Evolutionary conservation across 2,888 invertebrate genomes (phyloP).

Genomic region (Parthenolecanium corni): DNA sequence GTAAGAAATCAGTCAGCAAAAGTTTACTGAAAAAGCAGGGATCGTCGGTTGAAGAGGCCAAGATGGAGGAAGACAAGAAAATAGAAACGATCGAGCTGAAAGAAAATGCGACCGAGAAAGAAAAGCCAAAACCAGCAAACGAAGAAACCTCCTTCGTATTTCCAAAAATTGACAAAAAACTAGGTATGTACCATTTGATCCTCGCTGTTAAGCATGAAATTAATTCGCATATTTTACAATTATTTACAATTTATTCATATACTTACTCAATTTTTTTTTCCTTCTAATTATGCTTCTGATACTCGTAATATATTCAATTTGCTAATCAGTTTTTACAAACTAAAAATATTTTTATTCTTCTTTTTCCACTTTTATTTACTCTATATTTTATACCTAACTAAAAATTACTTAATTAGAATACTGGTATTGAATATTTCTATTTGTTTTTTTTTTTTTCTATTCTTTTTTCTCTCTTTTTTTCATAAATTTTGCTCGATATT

Average conservation of each 20-base stretch:
- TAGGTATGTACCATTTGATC: slow-evolving; percentile 8
- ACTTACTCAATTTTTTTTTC: neutral
- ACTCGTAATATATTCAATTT: neutral
- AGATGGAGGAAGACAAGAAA: slow-evolving; percentile 1
- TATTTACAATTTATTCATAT: neutral
- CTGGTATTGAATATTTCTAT: too few relatives aligned
- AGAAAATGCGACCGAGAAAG: neutral
- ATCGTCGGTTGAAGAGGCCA: slow-evolving; percentile 7
- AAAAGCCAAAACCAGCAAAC: neutral
- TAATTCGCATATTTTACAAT: neutral
- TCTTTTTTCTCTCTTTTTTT: too few relatives aligned
- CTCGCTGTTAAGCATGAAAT: neutral
- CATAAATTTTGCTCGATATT: too few relatives aligned
- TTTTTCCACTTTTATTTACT: too few relatives aligned
- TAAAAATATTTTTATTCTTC: too few relatives aligned
- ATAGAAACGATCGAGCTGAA: slow-evolving; percentile 20
- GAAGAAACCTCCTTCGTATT: slow-evolving; percentile 18
- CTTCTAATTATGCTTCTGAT: neutral
- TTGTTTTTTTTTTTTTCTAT: too few relatives aligned
- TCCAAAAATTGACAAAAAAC: slow-evolving; percentile 5
- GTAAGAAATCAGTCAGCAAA: slow-evolving; percentile 13
- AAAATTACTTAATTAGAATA: too few relatives aligned
- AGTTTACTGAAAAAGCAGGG: slow-evolving; percentile 10
- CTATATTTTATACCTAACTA: too few relatives aligned
- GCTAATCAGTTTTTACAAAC: neutral